Evolutionary conservation across 2,797 vertebrate genomes (phyloP).

Genomic region (Balearica regulorum): DNA sequence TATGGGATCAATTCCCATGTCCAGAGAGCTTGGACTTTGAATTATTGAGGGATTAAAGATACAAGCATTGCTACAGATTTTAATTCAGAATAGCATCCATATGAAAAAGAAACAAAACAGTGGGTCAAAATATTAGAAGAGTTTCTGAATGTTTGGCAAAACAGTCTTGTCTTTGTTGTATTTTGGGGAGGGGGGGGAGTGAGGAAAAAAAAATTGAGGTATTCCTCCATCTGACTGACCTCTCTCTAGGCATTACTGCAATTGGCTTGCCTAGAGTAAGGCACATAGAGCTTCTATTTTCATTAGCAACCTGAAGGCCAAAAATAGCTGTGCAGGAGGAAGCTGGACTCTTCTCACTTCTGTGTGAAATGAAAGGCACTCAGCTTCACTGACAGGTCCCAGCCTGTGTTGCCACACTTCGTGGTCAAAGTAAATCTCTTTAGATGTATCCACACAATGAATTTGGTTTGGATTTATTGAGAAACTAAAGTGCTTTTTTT

Average conservation of each 20-base stretch:
- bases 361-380: not conserved
- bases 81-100: not conserved
- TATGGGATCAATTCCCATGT: not conserved
- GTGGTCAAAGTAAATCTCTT: not conserved
- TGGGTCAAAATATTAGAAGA: not conserved
- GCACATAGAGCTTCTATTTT: not conserved
- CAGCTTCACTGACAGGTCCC: not conserved
- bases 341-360: not conserved
- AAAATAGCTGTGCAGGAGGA: not conserved
- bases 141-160: not conserved
- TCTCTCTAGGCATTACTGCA: not conserved
- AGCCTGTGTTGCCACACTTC: not conserved
- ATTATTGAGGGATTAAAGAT: not conserved
- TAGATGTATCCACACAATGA: not conserved
- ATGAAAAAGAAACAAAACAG: not conserved
- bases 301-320: not conserved
- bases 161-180: not conserved
- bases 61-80: not conserved
- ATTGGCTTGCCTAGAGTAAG: not conserved
- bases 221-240: not conserved
- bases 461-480: not conserved
- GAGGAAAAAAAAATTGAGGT: rapidly evolving
- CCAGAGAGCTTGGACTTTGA: not conserved
- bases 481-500: not conserved
- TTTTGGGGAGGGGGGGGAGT: rapidly evolving